phyloP scores from a whole-genome alignment of 2,113 vertebrate genomes.

The Lagopus leucura region DNA sequence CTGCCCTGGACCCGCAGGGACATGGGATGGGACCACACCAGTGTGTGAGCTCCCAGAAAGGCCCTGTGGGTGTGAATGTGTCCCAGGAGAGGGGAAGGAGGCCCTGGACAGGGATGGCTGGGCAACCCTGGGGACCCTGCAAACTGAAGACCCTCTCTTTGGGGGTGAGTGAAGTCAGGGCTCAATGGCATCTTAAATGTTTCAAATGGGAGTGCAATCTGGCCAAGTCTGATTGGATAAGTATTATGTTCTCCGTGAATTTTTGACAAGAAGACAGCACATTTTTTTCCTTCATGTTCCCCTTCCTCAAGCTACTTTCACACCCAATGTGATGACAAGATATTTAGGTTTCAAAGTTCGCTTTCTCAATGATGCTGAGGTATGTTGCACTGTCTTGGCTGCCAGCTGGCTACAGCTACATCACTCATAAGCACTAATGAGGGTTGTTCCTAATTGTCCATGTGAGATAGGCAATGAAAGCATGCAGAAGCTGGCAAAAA shows the following conservation, averaged over 20 bases:
- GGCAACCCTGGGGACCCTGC: not conserved
- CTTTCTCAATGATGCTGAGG: not conserved
- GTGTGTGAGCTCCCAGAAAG: not conserved
- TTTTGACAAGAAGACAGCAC: not conserved
- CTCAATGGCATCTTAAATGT: not conserved
- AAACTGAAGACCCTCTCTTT: not conserved
- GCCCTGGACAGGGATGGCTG: not conserved
- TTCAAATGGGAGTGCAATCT: not conserved
- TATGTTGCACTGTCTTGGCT: not conserved
- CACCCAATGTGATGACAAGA: not conserved
- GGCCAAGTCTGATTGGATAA: not conserved
- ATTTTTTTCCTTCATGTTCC: not conserved
- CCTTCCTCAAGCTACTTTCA: not conserved
- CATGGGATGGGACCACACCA: not conserved
- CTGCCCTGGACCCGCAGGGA: not conserved
- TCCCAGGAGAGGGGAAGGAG: not conserved
- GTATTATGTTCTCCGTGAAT: fast-evolving
- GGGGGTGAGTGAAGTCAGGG: not conserved
- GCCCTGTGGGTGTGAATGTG: not conserved
- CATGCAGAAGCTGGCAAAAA: not conserved
- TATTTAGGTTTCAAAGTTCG: not conserved
- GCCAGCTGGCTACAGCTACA: fast-evolving
- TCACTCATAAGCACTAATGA: not conserved
- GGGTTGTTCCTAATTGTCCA: not conserved
- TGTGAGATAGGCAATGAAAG: not conserved